Evolutionary conservation across 2,888 invertebrate species (phyloP).

Genomic region (Meteorus cinctellus): DNA sequence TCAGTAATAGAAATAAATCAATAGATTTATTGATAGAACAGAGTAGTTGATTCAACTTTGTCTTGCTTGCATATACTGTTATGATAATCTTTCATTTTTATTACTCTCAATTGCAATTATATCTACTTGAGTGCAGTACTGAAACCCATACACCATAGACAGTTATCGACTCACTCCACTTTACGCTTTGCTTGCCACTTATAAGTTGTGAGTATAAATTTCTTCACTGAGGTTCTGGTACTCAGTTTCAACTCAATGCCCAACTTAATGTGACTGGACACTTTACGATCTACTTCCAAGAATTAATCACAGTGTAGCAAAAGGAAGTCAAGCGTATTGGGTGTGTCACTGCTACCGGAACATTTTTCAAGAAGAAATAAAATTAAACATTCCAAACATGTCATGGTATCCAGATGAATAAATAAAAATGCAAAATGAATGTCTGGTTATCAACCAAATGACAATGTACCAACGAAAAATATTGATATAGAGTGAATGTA

Average conservation of each 20-base stretch:
- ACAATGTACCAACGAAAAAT: no score
- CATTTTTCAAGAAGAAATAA: not conserved
- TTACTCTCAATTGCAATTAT: slow-evolving; percentile 1
- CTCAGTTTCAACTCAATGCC: slow-evolving; percentile 19
- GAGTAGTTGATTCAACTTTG: not conserved
- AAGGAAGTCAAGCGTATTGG: slow-evolving; percentile 20
- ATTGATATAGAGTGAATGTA: no score
- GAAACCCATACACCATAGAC: not conserved
- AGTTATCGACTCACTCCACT: slow-evolving; percentile 3
- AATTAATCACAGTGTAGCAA: slow-evolving; percentile 28
- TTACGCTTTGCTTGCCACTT: not conserved
- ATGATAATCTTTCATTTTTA: no score
- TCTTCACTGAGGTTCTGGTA: not conserved
- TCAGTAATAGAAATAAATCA: not conserved
- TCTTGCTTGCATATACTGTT: not conserved
- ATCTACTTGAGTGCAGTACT: not conserved
- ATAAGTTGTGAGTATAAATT: not conserved
- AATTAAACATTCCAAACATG: slow-evolving; percentile 11
- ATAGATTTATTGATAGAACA: not conserved
- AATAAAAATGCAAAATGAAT: no score
- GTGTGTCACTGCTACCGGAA: not conserved
- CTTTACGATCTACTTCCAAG: slow-evolving; percentile 28
- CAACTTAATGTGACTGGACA: slow-evolving; percentile 15
- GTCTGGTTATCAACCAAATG: no score
- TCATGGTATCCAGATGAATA: no score